Conservation (phyloP, 2,113 vertebrate genomes). For the Marmota monax region DNA sequence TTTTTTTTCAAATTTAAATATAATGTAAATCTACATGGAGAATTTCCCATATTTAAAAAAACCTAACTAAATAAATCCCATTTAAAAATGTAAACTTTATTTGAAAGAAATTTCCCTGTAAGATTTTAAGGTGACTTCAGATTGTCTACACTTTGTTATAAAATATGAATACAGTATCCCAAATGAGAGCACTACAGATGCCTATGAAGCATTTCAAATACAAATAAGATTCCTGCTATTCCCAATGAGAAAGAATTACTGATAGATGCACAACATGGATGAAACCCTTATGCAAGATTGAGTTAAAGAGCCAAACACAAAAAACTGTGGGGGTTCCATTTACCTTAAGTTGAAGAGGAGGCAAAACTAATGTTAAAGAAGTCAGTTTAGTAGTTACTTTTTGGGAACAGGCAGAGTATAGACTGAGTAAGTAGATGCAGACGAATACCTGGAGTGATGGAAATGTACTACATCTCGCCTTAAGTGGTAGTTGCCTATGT, state of each 20-base stretch:
- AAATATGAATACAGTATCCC: constrained; percentile 27
- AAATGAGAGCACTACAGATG: neutral
- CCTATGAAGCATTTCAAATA: neutral
- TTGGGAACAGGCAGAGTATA: neutral
- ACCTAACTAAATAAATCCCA: constrained; percentile 17
- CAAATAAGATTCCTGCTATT: neutral
- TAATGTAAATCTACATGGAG: constrained; percentile 27
- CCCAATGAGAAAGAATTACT: constrained; percentile 48
- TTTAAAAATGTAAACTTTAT: constrained; percentile 59
- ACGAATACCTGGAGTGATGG: neutral
- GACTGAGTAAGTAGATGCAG: neutral
- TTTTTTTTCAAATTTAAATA: constrained; percentile 20
- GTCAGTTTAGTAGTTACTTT: neutral
- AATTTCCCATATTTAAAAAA: constrained; percentile 43
- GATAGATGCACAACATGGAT: neutral
- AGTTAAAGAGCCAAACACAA: constrained; percentile 18
- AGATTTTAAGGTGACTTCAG: constrained; percentile 42
- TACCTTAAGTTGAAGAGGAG: constrained; percentile 8
- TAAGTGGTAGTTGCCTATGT: neutral
- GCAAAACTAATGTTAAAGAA: constrained; percentile 49
- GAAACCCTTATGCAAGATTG: neutral
- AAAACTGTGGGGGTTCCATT: neutral
- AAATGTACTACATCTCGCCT: neutral
- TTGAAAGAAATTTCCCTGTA: neutral
- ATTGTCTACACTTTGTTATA: constrained; percentile 43